Evolutionary conservation across 2,113 vertebrate species (phyloP).

Genomic region (Acinonyx jubatus): DNA sequence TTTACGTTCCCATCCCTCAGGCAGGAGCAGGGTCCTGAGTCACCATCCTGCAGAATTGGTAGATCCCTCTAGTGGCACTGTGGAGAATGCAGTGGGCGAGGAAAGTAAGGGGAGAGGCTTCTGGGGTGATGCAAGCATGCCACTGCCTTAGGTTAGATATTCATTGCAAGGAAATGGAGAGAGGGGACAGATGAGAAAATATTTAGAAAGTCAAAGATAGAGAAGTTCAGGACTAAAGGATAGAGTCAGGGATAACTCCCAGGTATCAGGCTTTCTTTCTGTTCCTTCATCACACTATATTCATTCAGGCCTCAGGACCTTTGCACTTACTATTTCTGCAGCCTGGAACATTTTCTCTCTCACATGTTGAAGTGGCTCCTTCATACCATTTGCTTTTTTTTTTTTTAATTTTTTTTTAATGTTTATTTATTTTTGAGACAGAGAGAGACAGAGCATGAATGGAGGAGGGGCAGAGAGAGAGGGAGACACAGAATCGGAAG

Average conservation of each 20-base stretch:
- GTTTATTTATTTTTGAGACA: no score
- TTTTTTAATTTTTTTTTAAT: no score
- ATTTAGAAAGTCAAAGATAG: background rate
- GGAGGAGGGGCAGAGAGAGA: no score
- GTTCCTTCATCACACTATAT: background rate
- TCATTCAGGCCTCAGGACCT: background rate
- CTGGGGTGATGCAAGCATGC: background rate
- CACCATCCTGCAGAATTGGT: background rate
- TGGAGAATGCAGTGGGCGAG: background rate
- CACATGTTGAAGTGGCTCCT: background rate
- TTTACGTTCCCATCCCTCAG: no score
- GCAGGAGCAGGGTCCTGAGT: background rate
- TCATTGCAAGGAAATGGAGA: background rate
- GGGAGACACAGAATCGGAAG: no score
- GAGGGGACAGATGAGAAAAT: background rate
- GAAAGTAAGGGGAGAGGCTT: background rate
- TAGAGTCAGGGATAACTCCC: background rate
- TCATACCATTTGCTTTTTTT: background rate
- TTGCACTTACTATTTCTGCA: background rate
- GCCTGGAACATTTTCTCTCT: background rate
- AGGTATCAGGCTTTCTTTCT: background rate
- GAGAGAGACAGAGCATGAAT: no score
- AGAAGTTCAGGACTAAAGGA: background rate
- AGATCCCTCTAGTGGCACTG: background rate
- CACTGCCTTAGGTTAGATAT: background rate